These are phyloP conservation scores for Tokudaia muenninki DNA, from an alignment of 2,797 vertebrate genomes.

Conservation along the genomic window DNA sequence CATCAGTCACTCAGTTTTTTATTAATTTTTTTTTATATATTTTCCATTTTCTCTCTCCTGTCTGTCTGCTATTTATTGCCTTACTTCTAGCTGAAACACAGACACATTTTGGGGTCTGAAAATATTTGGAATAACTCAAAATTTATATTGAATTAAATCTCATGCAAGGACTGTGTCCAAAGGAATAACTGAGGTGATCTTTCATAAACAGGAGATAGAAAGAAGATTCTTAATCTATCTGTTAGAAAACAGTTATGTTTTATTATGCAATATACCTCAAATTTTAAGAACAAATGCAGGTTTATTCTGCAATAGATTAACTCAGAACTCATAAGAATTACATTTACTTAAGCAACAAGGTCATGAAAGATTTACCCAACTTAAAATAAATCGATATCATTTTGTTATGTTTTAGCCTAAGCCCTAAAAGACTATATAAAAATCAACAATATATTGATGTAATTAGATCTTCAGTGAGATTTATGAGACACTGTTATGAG, in stretches of 20 bases:
- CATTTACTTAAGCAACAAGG: constrained; percentile 81
- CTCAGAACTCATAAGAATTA: background rate
- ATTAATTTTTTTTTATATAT: background rate
- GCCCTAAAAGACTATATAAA: constrained; percentile 81
- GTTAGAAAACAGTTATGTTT: constrained; percentile 19
- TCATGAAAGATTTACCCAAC: constrained; percentile 84
- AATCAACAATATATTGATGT: constrained; percentile 86
- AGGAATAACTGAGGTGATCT: background rate
- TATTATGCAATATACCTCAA: background rate
- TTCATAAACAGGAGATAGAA: background rate
- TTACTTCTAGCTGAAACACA: background rate
- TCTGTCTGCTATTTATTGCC: background rate
- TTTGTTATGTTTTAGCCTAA: constrained; percentile 86
- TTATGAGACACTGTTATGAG: constrained; percentile 81
- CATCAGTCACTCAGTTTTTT: background rate
- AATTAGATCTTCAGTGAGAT: constrained; percentile 86
- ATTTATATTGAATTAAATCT: background rate
- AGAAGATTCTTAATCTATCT: background rate
- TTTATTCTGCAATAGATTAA: constrained; percentile 13
- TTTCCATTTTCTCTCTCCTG: background rate
- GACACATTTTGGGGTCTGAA: background rate
- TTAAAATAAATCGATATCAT: constrained; percentile 85
- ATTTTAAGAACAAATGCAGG: constrained; percentile 57
- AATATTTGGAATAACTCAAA: constrained; percentile 7
- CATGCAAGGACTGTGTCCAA: background rate